phyloP scores from a whole-genome alignment of 2,113 vertebrate species.

The Grammomys surdaster region DNA sequence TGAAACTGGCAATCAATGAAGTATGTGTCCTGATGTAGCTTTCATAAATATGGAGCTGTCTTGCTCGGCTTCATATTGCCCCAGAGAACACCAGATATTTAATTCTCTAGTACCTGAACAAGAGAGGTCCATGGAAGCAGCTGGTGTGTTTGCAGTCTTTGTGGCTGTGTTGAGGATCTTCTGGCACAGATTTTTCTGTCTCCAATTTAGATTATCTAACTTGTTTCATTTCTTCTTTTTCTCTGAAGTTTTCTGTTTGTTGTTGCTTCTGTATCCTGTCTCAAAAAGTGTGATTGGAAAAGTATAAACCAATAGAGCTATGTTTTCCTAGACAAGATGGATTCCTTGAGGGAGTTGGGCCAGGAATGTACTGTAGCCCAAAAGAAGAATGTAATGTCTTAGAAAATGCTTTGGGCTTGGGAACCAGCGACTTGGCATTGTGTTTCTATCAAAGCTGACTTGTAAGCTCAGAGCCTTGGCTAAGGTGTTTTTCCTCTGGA shows the following conservation, averaged over 20 bases:
- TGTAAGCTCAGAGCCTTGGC: neutral
- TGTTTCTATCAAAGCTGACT: constrained; percentile 20
- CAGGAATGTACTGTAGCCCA: neutral
- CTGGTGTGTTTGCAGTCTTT: neutral
- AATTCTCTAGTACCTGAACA: constrained; percentile 32
- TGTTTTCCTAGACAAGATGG: constrained; percentile 24
- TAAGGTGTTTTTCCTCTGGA: neutral
- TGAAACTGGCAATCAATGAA: constrained; percentile 3
- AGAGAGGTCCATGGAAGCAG: neutral
- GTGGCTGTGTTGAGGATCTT: neutral
- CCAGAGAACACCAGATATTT: constrained; percentile 44
- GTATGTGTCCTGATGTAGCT: constrained; percentile 1
- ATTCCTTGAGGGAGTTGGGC: neutral
- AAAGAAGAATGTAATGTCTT: constrained; percentile 39
- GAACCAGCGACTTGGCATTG: neutral
- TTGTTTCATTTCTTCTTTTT: neutral
- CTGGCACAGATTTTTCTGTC: neutral
- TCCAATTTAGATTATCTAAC: neutral
- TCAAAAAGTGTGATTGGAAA: neutral
- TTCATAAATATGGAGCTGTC: constrained; percentile 5
- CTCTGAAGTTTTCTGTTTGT: neutral
- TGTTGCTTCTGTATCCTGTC: neutral
- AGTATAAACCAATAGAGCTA: neutral
- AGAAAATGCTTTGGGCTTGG: neutral
- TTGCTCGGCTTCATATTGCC: constrained; percentile 67